A percentile compares a stretch with the other conserved stretches of the same genome.
These are phyloP conservation scores for Holothuria glaberrima DNA, from an alignment of 35 echinoderm and acorn worm species.

Conservation along the genomic window DNA sequence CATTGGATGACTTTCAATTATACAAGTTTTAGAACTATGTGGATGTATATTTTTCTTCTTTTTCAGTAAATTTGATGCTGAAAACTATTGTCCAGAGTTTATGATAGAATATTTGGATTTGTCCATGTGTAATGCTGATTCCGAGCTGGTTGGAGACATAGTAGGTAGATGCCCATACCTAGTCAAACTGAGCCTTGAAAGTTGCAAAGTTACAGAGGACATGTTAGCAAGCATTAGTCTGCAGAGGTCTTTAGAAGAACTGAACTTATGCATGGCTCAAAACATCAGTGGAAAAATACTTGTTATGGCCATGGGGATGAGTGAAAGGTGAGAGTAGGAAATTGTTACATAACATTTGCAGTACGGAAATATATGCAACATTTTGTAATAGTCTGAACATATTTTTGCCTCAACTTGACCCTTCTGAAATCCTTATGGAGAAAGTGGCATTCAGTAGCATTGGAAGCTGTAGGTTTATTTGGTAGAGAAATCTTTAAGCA, in stretches of 20 bases:
- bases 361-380: no score
- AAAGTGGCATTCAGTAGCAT: no score
- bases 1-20: no score
- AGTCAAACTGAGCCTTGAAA: conserved; percentile 77
- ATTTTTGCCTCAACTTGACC: no score
- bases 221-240: conserved; percentile 36
- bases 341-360: no score
- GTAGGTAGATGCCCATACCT: conserved; percentile 55
- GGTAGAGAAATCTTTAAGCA: no score
- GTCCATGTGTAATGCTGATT: conserved; percentile 48
- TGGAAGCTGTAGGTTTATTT: no score
- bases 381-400: no score
- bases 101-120: conserved; percentile 72
- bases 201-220: conserved; percentile 52
- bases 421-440: no score
- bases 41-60: background rate
- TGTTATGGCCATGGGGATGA: background rate
- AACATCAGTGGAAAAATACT: conserved; percentile 39
- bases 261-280: conserved; percentile 70
- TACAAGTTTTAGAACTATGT: no score
- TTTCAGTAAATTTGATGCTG: background rate
- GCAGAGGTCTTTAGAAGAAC: conserved; percentile 44
- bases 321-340: background rate
- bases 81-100: background rate
- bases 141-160: conserved; percentile 51